Evolutionary conservation across 2,797 vertebrate genomes (phyloP).

Genomic region (Glossophaga mutica): DNA sequence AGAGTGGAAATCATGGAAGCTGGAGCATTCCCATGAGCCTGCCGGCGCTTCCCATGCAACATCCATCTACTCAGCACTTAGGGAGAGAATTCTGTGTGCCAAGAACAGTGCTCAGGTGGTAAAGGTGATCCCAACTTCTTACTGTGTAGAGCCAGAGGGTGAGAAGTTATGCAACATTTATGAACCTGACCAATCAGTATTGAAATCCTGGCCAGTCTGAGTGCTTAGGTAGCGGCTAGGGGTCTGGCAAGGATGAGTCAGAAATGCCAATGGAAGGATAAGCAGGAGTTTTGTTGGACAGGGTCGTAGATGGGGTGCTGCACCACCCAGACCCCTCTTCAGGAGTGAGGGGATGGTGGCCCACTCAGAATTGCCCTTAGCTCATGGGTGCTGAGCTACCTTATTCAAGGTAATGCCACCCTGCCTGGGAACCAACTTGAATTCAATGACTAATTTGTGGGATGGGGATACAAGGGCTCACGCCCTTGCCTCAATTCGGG

Average conservation of each 20-base stretch:
- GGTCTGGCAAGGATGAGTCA: not conserved
- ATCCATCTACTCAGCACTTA: slow-evolving; percentile 19
- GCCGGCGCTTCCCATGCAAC: not conserved
- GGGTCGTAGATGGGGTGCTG: too few relatives aligned
- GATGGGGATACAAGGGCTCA: not conserved
- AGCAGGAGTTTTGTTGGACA: not conserved
- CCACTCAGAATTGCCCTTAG: not conserved
- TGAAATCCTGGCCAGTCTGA: not conserved
- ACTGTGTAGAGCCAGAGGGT: not conserved
- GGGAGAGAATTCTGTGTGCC: not conserved
- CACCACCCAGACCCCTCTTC: not conserved
- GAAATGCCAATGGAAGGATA: not conserved
- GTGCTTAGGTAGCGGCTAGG: not conserved
- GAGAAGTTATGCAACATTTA: not conserved
- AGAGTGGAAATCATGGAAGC: slow-evolving; percentile 53
- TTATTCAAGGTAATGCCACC: not conserved
- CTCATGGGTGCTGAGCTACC: not conserved
- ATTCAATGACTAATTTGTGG: not conserved
- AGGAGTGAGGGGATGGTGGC: not conserved
- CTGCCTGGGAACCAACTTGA: not conserved
- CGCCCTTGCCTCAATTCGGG: not conserved
- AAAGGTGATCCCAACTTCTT: not conserved
- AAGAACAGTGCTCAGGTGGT: not conserved
- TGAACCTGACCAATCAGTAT: not conserved
- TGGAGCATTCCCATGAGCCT: not conserved